phyloP scores from a whole-genome alignment of 92 coral and sea anemone species.

The Phenganax marumi region DNA sequence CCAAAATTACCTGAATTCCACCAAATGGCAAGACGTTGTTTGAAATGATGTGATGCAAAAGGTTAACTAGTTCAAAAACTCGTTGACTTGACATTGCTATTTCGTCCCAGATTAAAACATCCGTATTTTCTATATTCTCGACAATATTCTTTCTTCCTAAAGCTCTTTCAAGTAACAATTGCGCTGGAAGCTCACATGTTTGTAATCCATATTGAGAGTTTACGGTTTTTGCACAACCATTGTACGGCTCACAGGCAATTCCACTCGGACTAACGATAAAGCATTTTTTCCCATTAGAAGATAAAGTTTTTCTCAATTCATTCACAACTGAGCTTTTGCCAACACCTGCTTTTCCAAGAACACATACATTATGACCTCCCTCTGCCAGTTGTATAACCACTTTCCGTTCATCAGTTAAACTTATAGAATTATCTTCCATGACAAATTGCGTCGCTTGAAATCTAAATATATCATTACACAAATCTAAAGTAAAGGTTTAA shows the following conservation, averaged over 20 bases:
- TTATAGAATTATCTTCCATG: no score
- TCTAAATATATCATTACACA: no score
- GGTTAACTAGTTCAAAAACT: background rate
- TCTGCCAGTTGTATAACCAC: no score
- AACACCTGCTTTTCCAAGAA: no score
- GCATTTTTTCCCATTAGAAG: no score
- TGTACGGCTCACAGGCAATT: background rate
- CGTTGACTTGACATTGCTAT: slow-evolving; percentile 4
- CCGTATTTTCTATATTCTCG: background rate
- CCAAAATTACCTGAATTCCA: background rate
- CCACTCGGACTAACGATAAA: no score
- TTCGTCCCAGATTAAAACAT: background rate
- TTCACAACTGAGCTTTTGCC: no score
- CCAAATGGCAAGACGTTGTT: background rate
- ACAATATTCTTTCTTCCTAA: background rate
- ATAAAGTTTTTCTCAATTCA: no score
- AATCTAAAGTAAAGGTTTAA: no score
- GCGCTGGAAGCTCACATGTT: background rate
- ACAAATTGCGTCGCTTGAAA: no score
- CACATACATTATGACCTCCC: no score
- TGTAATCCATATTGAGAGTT: background rate
- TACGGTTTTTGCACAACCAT: slow-evolving; percentile 5
- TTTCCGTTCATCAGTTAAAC: no score
- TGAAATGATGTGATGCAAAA: background rate
- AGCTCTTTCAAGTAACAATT: slow-evolving; percentile 1